Evolutionary conservation across 1,140 invertebrate genomes (phyloP), one percentile per base, ranked within the genome.

Genomic region (Oppia nitens): DNA sequence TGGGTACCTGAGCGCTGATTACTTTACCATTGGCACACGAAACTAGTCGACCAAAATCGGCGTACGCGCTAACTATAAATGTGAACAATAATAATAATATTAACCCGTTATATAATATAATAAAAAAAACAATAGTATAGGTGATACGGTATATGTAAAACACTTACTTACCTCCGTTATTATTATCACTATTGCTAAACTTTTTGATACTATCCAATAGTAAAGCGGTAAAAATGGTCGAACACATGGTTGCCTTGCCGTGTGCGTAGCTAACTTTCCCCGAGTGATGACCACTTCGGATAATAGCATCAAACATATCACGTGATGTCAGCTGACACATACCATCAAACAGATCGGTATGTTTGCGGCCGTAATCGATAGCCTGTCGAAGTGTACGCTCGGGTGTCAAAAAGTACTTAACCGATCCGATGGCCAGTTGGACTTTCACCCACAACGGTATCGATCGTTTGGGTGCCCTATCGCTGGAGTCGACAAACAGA

Each of bases 21-120:
- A 60, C 58, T n/a, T n/a, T n/a, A 45, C 32, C 58, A 56, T 56
- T 56, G 28, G 79, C 80, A 0, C 80, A 78, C 6, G 78, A 77
- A n/a, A 86, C 68, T 3, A 86, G 64, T 28, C 73, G 60, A 0
- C 78, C 76, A 20, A 78, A 75, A 68, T 85, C 83, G 21, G 74
- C 70, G 62, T 77, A 79, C 60, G 79, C 75, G 14, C 14, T 23
- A 9, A 9, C 28, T 3, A 17, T 17, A 9, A 40, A n/a, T n/a
- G n/a, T n/a, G n/a, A n/a, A n/a, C n/a, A n/a, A n/a, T n/a, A n/a
- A n/a, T n/a, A n/a, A n/a, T n/a, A n/a, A n/a, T n/a, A n/a, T n/a
- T n/a, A n/a, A n/a, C n/a, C n/a, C n/a, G n/a, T n/a, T n/a, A n/a
- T n/a, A n/a, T n/a, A n/a, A n/a, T n/a, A n/a, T n/a, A n/a, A n/a